Base-by-base conservation (phyloP, 2,113 vertebrate genomes). In the Erpornis zantholeuca region DNA sequence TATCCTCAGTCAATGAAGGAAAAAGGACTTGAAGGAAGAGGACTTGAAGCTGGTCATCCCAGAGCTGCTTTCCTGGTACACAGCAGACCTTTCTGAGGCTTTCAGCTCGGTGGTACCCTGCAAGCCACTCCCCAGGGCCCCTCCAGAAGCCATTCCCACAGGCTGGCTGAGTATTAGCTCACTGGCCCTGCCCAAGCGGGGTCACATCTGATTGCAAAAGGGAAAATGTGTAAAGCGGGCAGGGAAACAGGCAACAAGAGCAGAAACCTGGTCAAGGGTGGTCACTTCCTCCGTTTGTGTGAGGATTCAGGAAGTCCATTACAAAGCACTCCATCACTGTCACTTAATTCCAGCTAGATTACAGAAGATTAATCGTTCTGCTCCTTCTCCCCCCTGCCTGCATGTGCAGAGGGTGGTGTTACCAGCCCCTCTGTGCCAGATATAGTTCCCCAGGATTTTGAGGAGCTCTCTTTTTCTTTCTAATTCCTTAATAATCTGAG, bases 201-300 rank as follows among this genome's bases (percentile, higher is more conserved):
- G 77, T 68, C 1, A 1, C 59, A 91, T 57, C 70, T 90, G 79
- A 88, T 64, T 90, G 76, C 76, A 44, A 11, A 90, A 68, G 90
- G 92, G 90, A 93, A 95, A 95, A 94, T 9, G 24, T 40, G 71
- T 54, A 36, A 64, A 16, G n/a, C 71, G 77, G 79, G 79, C 93
- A 90, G 95, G 85, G 92, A 96, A 96, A 91, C 75, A 77, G 76
- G 71, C 90, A 90, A 9, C 92, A 56, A 1, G 78, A 90, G 78
- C 66, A 92, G 84, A 96, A 95, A 88, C 79, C 95, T 97, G 86
- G 91, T 96, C 91, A 93, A 88, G 95, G 95, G 95, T 96, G 90
- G 95, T 81, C 90, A 96, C 88, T 97, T 97, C 94, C 93, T 94
- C 80, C 25, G 0, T 96, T 94, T 96, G 94, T 97, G 14, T 92